Percentiles rank a stretch among this genome's conserved stretches.
Conservation (phyloP, 2,888 invertebrate species). For the Hirtodrosophila confusa region DNA sequence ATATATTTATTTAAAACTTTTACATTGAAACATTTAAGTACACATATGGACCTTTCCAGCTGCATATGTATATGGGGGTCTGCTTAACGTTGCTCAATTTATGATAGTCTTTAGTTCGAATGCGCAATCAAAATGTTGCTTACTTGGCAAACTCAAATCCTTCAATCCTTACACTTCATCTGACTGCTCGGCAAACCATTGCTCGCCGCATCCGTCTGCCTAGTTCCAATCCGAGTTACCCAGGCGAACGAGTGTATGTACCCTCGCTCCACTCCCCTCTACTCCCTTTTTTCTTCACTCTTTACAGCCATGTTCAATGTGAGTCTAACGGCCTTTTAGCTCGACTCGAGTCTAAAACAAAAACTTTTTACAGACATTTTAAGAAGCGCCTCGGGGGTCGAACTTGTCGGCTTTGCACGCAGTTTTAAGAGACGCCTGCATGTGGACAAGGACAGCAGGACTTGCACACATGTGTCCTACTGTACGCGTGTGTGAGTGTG, state of each 20-base stretch:
- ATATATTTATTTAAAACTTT: too few species aligned
- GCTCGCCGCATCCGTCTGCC: constrained; percentile 20
- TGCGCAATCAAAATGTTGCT: constrained; percentile 2
- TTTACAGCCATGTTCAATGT: constrained; percentile 17
- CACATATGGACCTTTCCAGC: too few species aligned
- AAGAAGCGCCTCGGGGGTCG: constrained; percentile 26
- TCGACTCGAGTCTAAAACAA: constrained; percentile 29
- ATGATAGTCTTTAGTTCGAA: constrained; percentile 2
- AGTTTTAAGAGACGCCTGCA: constrained; percentile 43
- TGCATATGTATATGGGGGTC: too few species aligned
- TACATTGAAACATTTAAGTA: too few species aligned
- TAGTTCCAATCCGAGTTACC: background rate
- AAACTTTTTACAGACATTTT: constrained; percentile 41
- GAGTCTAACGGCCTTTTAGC: constrained; percentile 27
- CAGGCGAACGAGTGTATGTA: constrained; percentile 2
- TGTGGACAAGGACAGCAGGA: constrained; percentile 33
- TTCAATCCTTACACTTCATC: constrained; percentile 27
- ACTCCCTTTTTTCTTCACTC: background rate
- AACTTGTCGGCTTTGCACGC: constrained; percentile 58
- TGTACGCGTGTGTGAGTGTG: constrained; percentile 10
- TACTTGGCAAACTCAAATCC: constrained; percentile 16
- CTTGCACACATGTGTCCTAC: constrained; percentile 29
- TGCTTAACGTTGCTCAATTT: background rate
- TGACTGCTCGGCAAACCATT: constrained; percentile 30
- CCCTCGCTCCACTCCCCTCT: constrained; percentile 15